Evolutionary conservation across 2,113 vertebrate species (phyloP).

Genomic region (Aepyceros melampus): DNA sequence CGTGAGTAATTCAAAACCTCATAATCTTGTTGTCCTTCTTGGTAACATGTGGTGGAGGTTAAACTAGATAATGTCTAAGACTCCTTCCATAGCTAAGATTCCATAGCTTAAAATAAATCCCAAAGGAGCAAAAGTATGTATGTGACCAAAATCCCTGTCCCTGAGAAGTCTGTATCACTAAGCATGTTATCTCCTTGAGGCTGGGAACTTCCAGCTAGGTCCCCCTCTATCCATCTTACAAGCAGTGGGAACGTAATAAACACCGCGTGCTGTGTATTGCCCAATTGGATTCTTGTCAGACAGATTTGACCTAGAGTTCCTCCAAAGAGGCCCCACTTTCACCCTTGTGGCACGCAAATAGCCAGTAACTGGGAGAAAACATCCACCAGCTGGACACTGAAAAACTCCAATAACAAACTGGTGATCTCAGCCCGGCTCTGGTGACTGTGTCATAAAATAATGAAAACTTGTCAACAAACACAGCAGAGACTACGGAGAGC

Average conservation of each 20-base stretch:
- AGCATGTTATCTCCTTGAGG: neutral
- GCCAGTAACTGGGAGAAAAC: neutral
- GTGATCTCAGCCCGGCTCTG: neutral
- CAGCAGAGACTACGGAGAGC: neutral
- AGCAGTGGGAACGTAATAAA: neutral
- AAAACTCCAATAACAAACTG: neutral
- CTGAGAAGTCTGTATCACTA: neutral
- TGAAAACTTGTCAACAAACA: conserved; percentile 20
- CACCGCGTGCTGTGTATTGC: neutral
- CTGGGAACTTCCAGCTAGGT: neutral
- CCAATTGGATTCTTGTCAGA: neutral
- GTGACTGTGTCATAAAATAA: conserved; percentile 41
- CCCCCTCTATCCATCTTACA: neutral
- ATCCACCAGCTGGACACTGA: neutral
- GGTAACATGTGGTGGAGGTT: neutral
- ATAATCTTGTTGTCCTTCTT: neutral
- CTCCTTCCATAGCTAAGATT: neutral
- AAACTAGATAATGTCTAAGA: neutral
- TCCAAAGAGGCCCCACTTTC: neutral
- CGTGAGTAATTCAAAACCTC: neutral
- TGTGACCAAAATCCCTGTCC: neutral
- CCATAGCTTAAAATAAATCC: conserved; percentile 4
- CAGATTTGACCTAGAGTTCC: neutral
- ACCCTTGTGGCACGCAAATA: neutral
- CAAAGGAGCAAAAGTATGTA: neutral